phyloP scores from a whole-genome alignment of 1,140 invertebrate genomes.

The Drosophila pseudoananassae region DNA sequence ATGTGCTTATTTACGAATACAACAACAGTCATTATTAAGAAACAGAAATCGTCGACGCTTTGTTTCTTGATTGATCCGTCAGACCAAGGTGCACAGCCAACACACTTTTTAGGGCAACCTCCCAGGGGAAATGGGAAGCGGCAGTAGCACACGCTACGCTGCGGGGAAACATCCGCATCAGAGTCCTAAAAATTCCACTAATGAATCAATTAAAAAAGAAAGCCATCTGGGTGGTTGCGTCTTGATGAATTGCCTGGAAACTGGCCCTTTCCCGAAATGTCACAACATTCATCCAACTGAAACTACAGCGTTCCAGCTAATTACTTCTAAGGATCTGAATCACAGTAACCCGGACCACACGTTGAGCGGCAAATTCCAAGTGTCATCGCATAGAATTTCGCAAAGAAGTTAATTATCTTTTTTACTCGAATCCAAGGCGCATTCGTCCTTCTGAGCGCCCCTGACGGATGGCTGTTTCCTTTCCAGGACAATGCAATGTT shows the following conservation, averaged over 20 bases:
- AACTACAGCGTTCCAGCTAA: conserved; percentile 62
- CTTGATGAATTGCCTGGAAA: conserved; percentile 66
- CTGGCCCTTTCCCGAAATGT: conserved; percentile 60
- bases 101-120: conserved; percentile 7
- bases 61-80: conserved; percentile 38
- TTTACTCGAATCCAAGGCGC: conserved; percentile 38
- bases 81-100: neutral
- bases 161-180: conserved; percentile 56
- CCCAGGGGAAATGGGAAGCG: conserved; percentile 15
- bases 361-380: conserved; percentile 53
- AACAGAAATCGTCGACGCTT: conserved; percentile 22
- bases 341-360: conserved; percentile 57
- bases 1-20: conserved; percentile 59
- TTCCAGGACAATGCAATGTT: conserved; percentile 41
- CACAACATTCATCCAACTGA: conserved; percentile 61
- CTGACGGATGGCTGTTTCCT: conserved; percentile 73
- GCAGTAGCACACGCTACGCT: conserved; percentile 72
- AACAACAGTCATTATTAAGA: conserved; percentile 70
- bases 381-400: conserved; percentile 78
- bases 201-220: conserved; percentile 47
- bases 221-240: conserved; percentile 48
- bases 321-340: conserved; percentile 16
- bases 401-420: conserved; percentile 77
- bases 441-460: conserved; percentile 41
- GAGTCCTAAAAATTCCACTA: conserved; percentile 14